A percentile compares a stretch with the other conserved stretches of the same genome.
These are phyloP conservation scores for Hydractinia echinata DNA, from an alignment of 30 jellyfish, hydroid and myxozoan species.

Conservation along the genomic window DNA sequence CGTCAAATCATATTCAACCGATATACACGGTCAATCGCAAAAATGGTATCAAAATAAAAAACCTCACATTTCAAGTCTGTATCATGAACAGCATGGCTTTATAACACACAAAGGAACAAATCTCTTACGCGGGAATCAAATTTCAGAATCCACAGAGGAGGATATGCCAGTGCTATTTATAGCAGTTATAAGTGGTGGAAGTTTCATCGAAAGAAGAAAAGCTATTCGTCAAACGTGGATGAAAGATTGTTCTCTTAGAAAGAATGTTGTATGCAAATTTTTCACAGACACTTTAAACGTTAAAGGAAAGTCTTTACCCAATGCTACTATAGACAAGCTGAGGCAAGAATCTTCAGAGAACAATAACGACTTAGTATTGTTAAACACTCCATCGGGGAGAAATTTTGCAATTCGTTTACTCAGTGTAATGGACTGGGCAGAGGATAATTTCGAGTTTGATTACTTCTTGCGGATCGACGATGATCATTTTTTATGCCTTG, in stretches of 20 bases:
- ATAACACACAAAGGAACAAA: too few relatives aligned
- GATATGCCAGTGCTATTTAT: conserved; percentile 43
- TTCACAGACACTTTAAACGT: conserved; percentile 62
- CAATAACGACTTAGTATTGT: conserved; percentile 53
- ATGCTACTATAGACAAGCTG: conserved; percentile 14
- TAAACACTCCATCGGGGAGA: conserved; percentile 60
- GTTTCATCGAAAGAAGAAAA: conserved; percentile 43
- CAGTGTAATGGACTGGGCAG: conserved; percentile 74
- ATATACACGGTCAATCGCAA: too few relatives aligned
- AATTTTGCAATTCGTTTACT: conserved; percentile 67
- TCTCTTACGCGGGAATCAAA: too few relatives aligned
- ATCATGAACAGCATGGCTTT: too few relatives aligned
- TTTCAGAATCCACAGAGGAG: not conserved
- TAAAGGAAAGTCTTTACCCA: conserved; percentile 48
- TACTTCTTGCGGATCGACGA: conserved; percentile 63
- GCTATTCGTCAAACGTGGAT: conserved; percentile 75
- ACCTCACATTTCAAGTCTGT: too few relatives aligned
- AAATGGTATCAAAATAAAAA: too few relatives aligned
- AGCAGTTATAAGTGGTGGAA: conserved; percentile 53
- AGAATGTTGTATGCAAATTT: conserved; percentile 48
- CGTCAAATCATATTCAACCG: not conserved
- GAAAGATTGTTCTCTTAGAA: conserved; percentile 52
- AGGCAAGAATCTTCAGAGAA: conserved; percentile 42
- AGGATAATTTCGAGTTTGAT: conserved; percentile 40
- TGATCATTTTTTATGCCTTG: conserved; percentile 66